Evolutionary conservation across 1,140 invertebrate genomes (phyloP), one percentile per base, ranked within the genome.

Genomic region (Sogatella furcifera): DNA sequence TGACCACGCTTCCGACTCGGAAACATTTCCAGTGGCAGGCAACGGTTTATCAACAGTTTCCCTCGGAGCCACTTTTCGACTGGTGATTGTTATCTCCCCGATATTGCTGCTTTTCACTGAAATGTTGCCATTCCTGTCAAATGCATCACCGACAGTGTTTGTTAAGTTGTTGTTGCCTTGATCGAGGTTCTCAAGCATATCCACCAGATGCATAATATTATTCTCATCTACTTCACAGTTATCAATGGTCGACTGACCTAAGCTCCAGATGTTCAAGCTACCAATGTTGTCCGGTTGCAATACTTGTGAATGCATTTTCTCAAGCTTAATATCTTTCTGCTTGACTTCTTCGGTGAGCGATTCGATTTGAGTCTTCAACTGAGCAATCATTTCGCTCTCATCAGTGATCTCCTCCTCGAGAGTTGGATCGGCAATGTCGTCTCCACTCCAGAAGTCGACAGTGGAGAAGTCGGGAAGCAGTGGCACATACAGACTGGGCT

Each of bases 1-100:
- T 0, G 88, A 90, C 83, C 89, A 92, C 17, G 85, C 83, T 67
- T 92, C 90, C 0, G 85, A 88, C 69, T 91, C 88, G 0, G 85
- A 88, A 13, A 52, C 38, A 5, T 43, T 52, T 13, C 22, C 61
- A 28, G 34, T 59, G 2, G 17, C 42, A 22, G 54, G 34, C 52
- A 31, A 19, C 15, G 19, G 41, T 15, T 17, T 54, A 2, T 53
- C 43, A 55, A 19, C 43, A 42, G 53, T 17, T 2, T 19, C 38
- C 38, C 19, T 24, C n/a, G 17, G 31, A 28, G 14, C n/a, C 13
- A 49, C 28, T 21, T 60, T 60, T 28, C 41, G 54, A 19, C 59
- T 60, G 15, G 59, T 44, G 28, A 55, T 19, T 43, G 43, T 44
- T n/a, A 60, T 60, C 11, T 38, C 52, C 4, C 59, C 59, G 42